Evolutionary conservation across 1,140 invertebrate species (phyloP).

Genomic region (Habropoda laboriosa): DNA sequence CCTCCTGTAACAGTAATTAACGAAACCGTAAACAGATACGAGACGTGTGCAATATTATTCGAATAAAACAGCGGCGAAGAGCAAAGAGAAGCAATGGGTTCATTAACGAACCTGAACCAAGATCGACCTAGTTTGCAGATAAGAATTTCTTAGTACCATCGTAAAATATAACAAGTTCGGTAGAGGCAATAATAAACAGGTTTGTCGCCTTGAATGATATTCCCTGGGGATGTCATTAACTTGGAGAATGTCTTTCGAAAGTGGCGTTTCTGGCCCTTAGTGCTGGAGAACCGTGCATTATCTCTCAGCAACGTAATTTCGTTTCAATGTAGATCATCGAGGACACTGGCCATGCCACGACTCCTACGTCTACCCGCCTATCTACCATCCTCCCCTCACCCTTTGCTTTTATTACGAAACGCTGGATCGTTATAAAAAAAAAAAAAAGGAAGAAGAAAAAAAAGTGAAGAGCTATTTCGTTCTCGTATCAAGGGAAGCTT

Average conservation of each 20-base stretch:
- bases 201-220: slow-evolving; percentile 32
- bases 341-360: slow-evolving; percentile 25
- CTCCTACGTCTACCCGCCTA: slow-evolving; percentile 19
- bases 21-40: no score
- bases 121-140: background rate
- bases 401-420: slow-evolving; percentile 63
- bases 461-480: slow-evolving; percentile 52
- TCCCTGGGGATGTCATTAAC: slow-evolving; percentile 55
- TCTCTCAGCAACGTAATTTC: slow-evolving; percentile 62
- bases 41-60: no score
- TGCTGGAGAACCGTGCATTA: slow-evolving; percentile 57
- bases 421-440: slow-evolving; percentile 53
- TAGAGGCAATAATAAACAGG: slow-evolving; percentile 25
- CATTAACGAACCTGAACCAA: background rate
- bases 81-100: no score
- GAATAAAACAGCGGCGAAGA: no score
- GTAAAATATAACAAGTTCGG: slow-evolving; percentile 1
- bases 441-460: background rate
- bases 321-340: slow-evolving; percentile 66
- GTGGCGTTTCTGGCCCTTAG: slow-evolving; percentile 24
- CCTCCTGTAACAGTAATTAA: no score
- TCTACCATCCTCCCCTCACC: slow-evolving; percentile 45
- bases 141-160: background rate
- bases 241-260: slow-evolving; percentile 60
- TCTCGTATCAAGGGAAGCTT: slow-evolving; percentile 56